Evolutionary conservation across 2,888 invertebrate species (phyloP), one percentile per base, ranked within the genome.

Genomic region (Iselma pallidipennis): DNA sequence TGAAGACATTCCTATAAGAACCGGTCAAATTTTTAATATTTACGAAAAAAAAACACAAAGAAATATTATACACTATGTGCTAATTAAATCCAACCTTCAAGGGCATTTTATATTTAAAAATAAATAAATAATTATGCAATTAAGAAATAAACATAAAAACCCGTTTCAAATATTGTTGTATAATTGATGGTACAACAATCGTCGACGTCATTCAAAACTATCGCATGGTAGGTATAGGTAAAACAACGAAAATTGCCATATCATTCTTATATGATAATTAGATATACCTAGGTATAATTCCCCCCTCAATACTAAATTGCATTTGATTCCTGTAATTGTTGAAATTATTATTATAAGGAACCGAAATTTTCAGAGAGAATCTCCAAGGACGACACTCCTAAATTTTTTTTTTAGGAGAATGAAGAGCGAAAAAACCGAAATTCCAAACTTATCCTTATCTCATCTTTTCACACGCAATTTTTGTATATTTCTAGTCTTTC

Each of bases 51-150:
- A n/a, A n/a, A n/a, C n/a, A n/a, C n/a, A n/a, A n/a, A n/a, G n/a
- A n/a, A n/a, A n/a, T n/a, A n/a, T n/a, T n/a, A n/a, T n/a, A n/a
- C n/a, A n/a, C n/a, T 5, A 48, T 19, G 57, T 53, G 61, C 16
- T 61, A 61, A 61, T 57, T 61, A 57, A 37, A 54, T 16, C 26
- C 33, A 53, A 61, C 53, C 61, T 57, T 57, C 61, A 53, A 57
- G 33, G 29, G 33, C 25, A 42, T 56, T 55, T 60, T 56, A 57
- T 57, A 19, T 50, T 53, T 25, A 33, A 45, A 52, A 56, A 59
- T 55, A 59, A 56, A 61, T 55, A 57, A 21, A 28, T 49, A 60
- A 60, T 60, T 57, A 57, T 51, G 51, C 57, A 50, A 57, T 57
- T 57, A 21, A 23, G n/a, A 31, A 23, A 19, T 51, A 57, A 50